Base-by-base conservation (phyloP, 2,797 vertebrate species). In the Mormyrus proboscirostris region DNA sequence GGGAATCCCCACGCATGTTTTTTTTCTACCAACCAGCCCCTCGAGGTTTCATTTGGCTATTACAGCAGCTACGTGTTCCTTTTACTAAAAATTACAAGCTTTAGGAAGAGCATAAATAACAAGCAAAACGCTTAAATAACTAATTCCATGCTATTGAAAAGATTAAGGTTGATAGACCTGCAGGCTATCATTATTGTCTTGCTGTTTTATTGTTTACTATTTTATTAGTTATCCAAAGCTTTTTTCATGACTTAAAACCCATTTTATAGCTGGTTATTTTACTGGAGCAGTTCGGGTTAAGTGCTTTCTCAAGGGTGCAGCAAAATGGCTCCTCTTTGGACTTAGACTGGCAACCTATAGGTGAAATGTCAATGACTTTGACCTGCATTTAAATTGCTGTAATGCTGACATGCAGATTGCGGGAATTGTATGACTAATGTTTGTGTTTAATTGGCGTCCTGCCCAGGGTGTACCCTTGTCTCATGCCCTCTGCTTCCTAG, bases 61-160 rank as follows among this genome's bases (percentile, higher is more conserved):
- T 84, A 84, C 79, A 84, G 44, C 41, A 84, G 79, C 79, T 84
- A 50, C 79, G 41, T 84, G 47, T 50, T 84, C n/a, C 44, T 44
- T 47, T 84, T 84, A 22, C 41, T 84, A 50, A 84, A 50, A 84
- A 47, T 47, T 84, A 50, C 47, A 50, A 47, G 41, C 79, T 84
- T 84, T 50, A 50, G 41, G 22, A 84, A 84, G 19, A 50, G 38
- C 38, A 79, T 79, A 79, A 79, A 79, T 41, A 44, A 41, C 38
- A 79, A 41, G 73, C 19, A 79, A 79, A 79, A 79, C 3, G 4
- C 73, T 79, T 79, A 79, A 79, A 79, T 79, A 41, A 79, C 73
- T 79, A 79, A 79, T 44, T 79, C 73, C 16, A 79, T 79, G 73
- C 14, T 79, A 44, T 79, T 44, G 33, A 38, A 38, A 44, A 79